Evolutionary conservation across 1,140 invertebrate species (phyloP), one percentile per base, ranked within the genome.

Genomic region (Bombus pyrosoma): DNA sequence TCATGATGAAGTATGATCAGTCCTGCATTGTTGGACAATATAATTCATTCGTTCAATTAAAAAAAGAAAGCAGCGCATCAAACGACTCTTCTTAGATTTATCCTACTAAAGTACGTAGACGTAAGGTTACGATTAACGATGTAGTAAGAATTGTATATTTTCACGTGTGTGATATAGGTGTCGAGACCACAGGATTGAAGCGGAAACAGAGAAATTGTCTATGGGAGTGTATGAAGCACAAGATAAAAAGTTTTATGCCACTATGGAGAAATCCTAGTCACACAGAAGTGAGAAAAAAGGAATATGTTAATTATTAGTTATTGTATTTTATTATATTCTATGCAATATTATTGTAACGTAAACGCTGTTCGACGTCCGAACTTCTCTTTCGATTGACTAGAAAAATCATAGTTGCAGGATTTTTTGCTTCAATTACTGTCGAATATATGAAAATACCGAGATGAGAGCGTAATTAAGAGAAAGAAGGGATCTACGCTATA

Each of bases 261-360:
- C 77, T 89, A 89, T 72, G 88, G 84, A 89, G 84, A 86, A 89
- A 89, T 89, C 88, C 87, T 89, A 89, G 88, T 89, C 88, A 89
- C 76, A 88, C 71, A 88, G 71, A 81, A 83, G 86, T 47, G 39
- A 79, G 59, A 68, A n/a, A 79, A 79, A 69, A 79, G 34, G 68
- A 73, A 73, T 83, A 79, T 87, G 77, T 85, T 86, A 86, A 82
- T 88, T 86, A 88, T 83, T 83, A 86, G 57, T 86, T 87, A 87
- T 77, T 76, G 59, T 89, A 79, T 86, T 86, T 81, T 88, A 86
- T 86, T 88, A 82, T 86, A 89, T 88, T 86, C 79, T 88, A 89
- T 89, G 81, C 73, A 68, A 86, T 76, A 86, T 79, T 85, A 74
- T 87, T 77, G 47, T 66, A 87, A 84, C 41, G 18, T 74, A 81